Percentiles rank a stretch among this genome's conserved stretches.
Conservation (phyloP, 2,888 invertebrate species). For the Adelphocoris suturalis region DNA sequence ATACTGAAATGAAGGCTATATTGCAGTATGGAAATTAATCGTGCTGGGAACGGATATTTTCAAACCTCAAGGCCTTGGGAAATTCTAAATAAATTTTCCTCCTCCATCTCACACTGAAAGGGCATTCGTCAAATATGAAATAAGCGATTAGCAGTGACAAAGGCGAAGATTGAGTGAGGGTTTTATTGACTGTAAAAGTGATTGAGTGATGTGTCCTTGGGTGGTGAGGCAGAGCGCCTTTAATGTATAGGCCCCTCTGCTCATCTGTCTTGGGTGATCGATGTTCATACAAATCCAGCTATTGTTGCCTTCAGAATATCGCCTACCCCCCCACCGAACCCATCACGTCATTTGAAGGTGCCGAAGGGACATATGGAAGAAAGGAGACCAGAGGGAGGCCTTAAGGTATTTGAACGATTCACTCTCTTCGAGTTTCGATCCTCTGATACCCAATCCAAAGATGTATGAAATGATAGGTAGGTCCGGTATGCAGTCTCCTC, state of each 20-base stretch:
- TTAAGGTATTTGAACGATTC: background rate
- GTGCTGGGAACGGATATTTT: no score
- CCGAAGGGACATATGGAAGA: slow-evolving; percentile 17
- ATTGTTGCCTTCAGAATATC: slow-evolving; percentile 47
- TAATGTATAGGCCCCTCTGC: slow-evolving; percentile 53
- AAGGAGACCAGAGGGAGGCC: background rate
- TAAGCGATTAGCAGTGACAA: slow-evolving; percentile 47
- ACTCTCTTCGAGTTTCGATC: background rate
- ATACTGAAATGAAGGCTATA: no score
- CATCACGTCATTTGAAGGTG: background rate
- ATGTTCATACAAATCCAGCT: slow-evolving; percentile 61
- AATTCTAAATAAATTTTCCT: slow-evolving; percentile 2
- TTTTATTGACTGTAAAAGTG: slow-evolving; percentile 67
- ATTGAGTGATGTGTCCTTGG: slow-evolving; percentile 63
- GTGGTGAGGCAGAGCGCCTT: slow-evolving; percentile 52
- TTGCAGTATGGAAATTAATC: no score
- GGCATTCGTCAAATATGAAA: slow-evolving; percentile 54
- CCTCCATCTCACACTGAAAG: background rate
- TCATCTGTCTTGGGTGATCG: slow-evolving; percentile 68
- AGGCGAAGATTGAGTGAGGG: slow-evolving; percentile 65
- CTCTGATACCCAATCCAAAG: no score
- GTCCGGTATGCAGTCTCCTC: no score
- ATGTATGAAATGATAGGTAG: no score
- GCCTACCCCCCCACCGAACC: background rate
- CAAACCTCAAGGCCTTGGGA: background rate